Conservation (phyloP, 1,140 invertebrate genomes). For the Schlechtendalia chinensis region DNA sequence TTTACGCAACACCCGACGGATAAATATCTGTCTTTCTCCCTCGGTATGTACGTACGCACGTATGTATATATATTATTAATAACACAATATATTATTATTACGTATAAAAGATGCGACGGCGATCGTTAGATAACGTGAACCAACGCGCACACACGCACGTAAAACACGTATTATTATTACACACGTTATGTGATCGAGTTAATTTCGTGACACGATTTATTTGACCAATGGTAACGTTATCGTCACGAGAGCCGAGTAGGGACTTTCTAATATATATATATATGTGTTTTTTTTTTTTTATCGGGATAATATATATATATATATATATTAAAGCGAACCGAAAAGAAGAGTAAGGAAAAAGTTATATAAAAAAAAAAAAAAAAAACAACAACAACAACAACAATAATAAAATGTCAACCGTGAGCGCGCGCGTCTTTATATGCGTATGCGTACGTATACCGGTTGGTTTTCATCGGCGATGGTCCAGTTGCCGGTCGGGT, state of each 20-base stretch:
- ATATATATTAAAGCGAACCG: not conserved
- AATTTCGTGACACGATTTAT: slow-evolving; percentile 44
- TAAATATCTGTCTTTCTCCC: not conserved
- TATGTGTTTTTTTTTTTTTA: not conserved
- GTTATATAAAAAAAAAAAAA: slow-evolving; percentile 11
- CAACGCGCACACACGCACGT: not conserved
- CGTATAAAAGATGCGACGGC: not conserved
- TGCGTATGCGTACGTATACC: not conserved
- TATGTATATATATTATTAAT: not conserved
- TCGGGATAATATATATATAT: not conserved
- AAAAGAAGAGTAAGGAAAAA: slow-evolving; percentile 15
- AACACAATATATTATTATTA: too few species aligned
- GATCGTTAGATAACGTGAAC: slow-evolving; percentile 20
- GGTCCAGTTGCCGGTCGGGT: slow-evolving; percentile 39
- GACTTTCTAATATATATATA: slow-evolving; percentile 27
- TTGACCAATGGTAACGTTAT: slow-evolving; percentile 24
- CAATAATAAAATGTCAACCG: slow-evolving; percentile 43
- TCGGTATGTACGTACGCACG: not conserved
- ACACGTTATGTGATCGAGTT: slow-evolving; percentile 18
- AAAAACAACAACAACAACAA: slow-evolving; percentile 4
- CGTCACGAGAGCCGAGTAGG: not conserved
- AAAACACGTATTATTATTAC: not conserved
- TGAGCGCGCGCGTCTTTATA: slow-evolving; percentile 19
- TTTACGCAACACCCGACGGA: slow-evolving; percentile 15
- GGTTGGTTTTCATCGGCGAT: slow-evolving; percentile 33